phyloP scores from a whole-genome alignment of 2,797 vertebrate species.

The Channallabes apus region DNA sequence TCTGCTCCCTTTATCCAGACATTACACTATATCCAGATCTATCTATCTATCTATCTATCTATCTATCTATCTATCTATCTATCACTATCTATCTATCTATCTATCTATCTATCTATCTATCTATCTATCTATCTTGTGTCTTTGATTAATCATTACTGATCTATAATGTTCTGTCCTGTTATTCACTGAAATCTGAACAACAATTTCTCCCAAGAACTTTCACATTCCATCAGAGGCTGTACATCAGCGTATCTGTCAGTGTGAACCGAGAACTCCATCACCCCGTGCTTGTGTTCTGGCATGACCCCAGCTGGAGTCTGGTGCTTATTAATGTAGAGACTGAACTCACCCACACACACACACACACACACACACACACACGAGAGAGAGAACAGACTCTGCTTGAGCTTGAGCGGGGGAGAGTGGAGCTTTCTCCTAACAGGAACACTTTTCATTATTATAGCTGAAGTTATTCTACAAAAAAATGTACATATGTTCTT shows the following conservation, averaged over 20 bases:
- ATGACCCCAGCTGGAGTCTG: constrained; percentile 40
- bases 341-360: constrained; percentile 3
- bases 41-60: neutral
- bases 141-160: neutral
- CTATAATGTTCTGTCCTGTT: neutral
- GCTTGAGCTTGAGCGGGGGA: neutral
- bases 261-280: constrained; percentile 34
- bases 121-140: neutral
- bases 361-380: neutral
- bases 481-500: neutral
- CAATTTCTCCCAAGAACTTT: constrained; percentile 4
- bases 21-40: neutral
- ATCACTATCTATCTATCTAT: neutral
- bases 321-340: constrained; percentile 43
- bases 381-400: neutral
- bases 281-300: constrained; percentile 3
- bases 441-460: neutral
- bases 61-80: neutral
- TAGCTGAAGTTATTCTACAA: neutral
- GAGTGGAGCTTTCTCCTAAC: neutral
- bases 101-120: neutral
- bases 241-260: neutral
- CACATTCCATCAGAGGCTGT: constrained; percentile 18
- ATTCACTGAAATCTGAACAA: neutral
- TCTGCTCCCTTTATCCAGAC: neutral